Base-by-base conservation (phyloP, 2,113 vertebrate genomes). In the Dryoscopus gambensis region DNA sequence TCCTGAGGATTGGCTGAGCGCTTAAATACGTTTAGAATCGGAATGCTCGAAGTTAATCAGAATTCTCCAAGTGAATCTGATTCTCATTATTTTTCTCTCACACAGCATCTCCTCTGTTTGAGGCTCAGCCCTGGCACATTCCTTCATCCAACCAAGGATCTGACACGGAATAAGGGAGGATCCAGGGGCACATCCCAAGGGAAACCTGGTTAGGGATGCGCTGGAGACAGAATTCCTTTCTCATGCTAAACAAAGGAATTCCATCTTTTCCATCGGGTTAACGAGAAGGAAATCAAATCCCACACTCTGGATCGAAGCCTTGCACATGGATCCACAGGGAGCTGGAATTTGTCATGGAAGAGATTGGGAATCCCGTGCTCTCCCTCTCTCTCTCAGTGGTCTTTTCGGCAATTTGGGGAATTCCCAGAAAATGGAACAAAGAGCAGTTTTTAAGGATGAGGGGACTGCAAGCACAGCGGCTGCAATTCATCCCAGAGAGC, bases 61-160 rank as follows among this genome's bases (percentile, higher is more conserved):
- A 59, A 91, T 86, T 35, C 18, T 52, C 53, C 24, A 33, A 71
- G 22, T 40, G n/a, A 28, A 86, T 42, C 35, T 7, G 50, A 74
- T 74, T 47, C 13, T 52, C 5, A 2, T 27, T 13, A 19, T 65
- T 84, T 55, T 27, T 83, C 13, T 52, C 90, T 42, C 11, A 60
- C 84, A 11, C 90, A 99, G 99, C 97, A 35, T 65, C 78, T 15
- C 90, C 93, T 7, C 84, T 97, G 62, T 98, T 98, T 91, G 97
- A 98, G 60, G 94, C 78, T 71, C 97, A 97, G 39, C 97, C 96
- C 21, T 98, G 98, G 98, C 95, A 84, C 49, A 44, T 90, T 22
- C 93, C 97, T 52, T 20, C 60, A 3, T 97, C 97, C 55, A 70
- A 55, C 35, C 77, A 49, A 37, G 89, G 90, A 64, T 96, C 93